Base-by-base conservation (phyloP, 1,140 invertebrate species). In the Solen grandis region DNA sequence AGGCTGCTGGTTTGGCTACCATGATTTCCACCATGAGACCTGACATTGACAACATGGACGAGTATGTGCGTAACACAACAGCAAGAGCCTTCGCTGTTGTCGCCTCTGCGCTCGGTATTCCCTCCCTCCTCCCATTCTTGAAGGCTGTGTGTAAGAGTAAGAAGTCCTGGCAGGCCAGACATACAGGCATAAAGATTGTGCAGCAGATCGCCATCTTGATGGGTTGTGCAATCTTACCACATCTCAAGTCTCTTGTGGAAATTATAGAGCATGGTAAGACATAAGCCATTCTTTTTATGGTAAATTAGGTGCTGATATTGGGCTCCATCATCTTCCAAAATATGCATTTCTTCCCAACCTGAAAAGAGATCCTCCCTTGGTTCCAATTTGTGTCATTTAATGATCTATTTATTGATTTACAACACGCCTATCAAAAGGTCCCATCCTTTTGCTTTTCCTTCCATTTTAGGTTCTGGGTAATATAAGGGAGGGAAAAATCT, bases 21-120 rank as follows among this genome's bases (percentile, higher is more conserved):
- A 99, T 99, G 99, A 99, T 99, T 88, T 99, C 99, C 0, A 99
- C 99, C 0, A 99, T 99, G 99, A 94, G 99, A 92, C 99, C 99
- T 4, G 99, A 99, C 94, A 99, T 99, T 90, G 99, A 99, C 91
- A 99, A 99, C 91, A 99, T 99, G 88, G 99, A 99, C 93, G 99
- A 99, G 93, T 99, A 99, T 86, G 99, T 99, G 0, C 94, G 99
- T 91, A 99, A 99, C 92, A 99, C 99, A 0, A 99, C 99, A 13
- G 99, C 99, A 1, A 94, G 99, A 87, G 99, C 99, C 0, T 99
- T 99, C 93, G 99, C 99, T 52, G 99, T 99, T 0, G 99, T 99
- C 0, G 99, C 99, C 0, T 99, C 98, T 13, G 99, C 99, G 73
- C 93, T 99, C 31, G 98, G 99, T 46, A 99, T 99, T 86, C 99